A percentile compares a stretch with the other conserved stretches of the same genome.
These are phyloP conservation scores for Drosophila recens DNA, from an alignment of 2,888 invertebrate genomes.

Conservation along the genomic window DNA sequence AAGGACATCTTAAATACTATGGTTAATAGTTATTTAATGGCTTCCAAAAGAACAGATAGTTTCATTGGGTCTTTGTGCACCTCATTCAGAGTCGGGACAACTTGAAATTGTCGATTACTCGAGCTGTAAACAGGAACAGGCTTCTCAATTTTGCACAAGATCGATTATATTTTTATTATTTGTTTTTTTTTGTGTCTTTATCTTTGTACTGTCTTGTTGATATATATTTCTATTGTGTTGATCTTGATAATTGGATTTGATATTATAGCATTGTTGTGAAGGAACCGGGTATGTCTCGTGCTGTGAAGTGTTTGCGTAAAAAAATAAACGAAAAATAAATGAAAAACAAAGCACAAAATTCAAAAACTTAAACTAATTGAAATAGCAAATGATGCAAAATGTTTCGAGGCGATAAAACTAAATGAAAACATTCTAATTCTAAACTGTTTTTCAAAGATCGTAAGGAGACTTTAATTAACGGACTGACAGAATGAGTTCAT, in stretches of 20 bases:
- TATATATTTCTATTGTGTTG: constrained; percentile 58
- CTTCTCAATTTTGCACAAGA: constrained; percentile 26
- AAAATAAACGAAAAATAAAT: constrained; percentile 54
- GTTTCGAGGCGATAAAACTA: background rate
- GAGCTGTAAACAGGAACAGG: constrained; percentile 55
- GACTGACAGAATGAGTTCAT: constrained; percentile 11
- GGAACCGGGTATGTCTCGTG: constrained; percentile 84
- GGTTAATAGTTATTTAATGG: constrained; percentile 43
- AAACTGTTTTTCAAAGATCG: background rate
- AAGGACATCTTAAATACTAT: constrained; percentile 45
- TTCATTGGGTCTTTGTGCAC: constrained; percentile 40
- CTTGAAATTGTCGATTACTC: constrained; percentile 15
- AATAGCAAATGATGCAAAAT: constrained; percentile 10
- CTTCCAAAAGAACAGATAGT: constrained; percentile 15
- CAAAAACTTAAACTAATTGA: constrained; percentile 34
- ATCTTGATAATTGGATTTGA: constrained; percentile 66
- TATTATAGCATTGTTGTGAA: constrained; percentile 81
- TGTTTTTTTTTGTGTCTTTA: constrained; percentile 37
- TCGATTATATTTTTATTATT: constrained; percentile 11
- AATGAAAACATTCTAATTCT: background rate
- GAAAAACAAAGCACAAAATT: constrained; percentile 39
- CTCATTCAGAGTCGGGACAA: constrained; percentile 35
- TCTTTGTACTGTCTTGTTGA: constrained; percentile 58
- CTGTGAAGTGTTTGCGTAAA: constrained; percentile 83
- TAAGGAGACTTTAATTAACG: background rate